These are phyloP conservation scores for Pipa parva DNA, from an alignment of 2,113 vertebrate genomes.

Conservation along the genomic window DNA sequence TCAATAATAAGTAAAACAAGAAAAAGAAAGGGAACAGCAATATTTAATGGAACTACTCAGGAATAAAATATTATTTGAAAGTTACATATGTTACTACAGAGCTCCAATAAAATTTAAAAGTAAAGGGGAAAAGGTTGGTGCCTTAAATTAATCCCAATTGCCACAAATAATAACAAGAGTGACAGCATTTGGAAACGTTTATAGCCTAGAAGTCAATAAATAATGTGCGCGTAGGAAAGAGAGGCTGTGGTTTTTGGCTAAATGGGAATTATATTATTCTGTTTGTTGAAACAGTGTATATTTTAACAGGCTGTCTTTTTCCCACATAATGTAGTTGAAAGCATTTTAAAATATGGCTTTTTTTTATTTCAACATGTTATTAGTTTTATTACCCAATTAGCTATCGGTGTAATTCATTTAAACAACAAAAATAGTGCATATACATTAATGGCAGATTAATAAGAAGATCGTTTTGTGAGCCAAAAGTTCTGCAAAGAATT, in stretches of 20 bases:
- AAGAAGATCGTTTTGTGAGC: too few species aligned
- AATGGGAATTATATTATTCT: slow-evolving; percentile 26
- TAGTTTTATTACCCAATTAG: not conserved
- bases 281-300: slow-evolving; percentile 19
- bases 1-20: slow-evolving; percentile 31
- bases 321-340: slow-evolving; percentile 8
- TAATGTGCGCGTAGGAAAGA: not conserved
- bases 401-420: not conserved
- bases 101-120: not conserved
- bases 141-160: slow-evolving; percentile 9
- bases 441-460: too few species aligned
- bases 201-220: slow-evolving; percentile 22
- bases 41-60: not conserved
- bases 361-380: not conserved
- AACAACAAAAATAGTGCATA: too few species aligned
- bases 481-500: too few species aligned
- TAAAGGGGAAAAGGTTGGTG: not conserved
- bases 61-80: not conserved
- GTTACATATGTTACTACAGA: not conserved
- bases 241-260: not conserved
- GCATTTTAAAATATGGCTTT: not conserved
- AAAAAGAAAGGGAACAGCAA: not conserved
- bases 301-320: slow-evolving; percentile 4
- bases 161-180: slow-evolving; percentile 15
- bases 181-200: slow-evolving; percentile 14